phyloP scores from a whole-genome alignment of 1,140 invertebrate species.

The Pinna nobilis region DNA sequence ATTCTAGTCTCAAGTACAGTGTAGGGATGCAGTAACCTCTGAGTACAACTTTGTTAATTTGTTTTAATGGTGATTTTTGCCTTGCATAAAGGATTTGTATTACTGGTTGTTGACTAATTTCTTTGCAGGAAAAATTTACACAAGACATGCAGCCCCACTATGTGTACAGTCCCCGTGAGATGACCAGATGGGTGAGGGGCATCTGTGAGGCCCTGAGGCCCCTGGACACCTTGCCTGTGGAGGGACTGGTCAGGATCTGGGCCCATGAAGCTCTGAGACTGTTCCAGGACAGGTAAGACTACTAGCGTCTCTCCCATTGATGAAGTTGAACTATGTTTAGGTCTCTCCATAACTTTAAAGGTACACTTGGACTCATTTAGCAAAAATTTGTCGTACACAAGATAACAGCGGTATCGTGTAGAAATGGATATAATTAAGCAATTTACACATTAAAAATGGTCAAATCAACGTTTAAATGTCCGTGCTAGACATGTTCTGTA shows the following conservation, averaged over 20 bases:
- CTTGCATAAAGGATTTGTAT: too few species aligned
- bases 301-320: background rate
- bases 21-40: too few species aligned
- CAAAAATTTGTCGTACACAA: too few species aligned
- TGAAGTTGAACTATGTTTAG: background rate
- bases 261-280: constrained; percentile 98
- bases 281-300: constrained; percentile 86
- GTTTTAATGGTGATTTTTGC: too few species aligned
- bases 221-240: constrained; percentile 91
- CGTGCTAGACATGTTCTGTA: background rate
- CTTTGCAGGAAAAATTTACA: constrained; percentile 90
- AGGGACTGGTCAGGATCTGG: constrained; percentile 97
- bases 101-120: too few species aligned
- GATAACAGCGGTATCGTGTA: background rate
- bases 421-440: too few species aligned
- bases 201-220: constrained; percentile 98
- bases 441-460: too few species aligned
- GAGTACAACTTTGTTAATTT: too few species aligned
- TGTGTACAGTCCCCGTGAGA: constrained; percentile 99
- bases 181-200: constrained; percentile 99
- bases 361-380: too few species aligned
- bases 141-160: constrained; percentile 99
- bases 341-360: background rate
- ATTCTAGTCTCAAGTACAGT: too few species aligned
- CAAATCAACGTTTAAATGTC: too few species aligned